Evolutionary conservation across 2,113 vertebrate species (phyloP).

Genomic region (Perca flavescens): DNA sequence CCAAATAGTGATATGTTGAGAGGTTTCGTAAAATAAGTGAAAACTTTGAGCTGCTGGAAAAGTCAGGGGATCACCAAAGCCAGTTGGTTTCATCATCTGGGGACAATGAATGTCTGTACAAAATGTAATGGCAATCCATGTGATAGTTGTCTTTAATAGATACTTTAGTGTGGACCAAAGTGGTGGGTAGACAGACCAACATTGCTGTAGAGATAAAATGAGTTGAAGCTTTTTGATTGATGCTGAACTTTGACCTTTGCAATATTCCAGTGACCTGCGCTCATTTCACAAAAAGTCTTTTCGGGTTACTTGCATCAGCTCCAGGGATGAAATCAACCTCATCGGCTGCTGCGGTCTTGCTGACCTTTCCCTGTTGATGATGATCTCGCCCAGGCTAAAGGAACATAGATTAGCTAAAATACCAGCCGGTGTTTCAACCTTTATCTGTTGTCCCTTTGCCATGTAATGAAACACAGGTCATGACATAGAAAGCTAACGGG

Average conservation of each 20-base stretch:
- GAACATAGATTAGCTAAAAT: conserved; percentile 61
- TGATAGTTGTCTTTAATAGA: neutral
- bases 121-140: neutral
- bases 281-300: neutral
- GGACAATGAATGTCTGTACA: neutral
- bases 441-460: conserved; percentile 51
- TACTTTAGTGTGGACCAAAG: neutral
- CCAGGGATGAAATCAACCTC: neutral
- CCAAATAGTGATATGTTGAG: neutral
- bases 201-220: neutral
- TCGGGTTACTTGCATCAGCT: neutral
- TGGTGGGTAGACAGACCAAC: neutral
- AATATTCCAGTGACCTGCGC: neutral
- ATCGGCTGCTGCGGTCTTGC: neutral
- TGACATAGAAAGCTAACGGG: conserved; percentile 43
- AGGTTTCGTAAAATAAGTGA: neutral
- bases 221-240: neutral
- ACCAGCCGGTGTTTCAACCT: conserved; percentile 59
- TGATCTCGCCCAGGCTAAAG: conserved; percentile 32
- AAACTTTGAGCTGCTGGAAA: neutral
- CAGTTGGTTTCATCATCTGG: neutral
- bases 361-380: conserved; percentile 67
- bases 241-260: neutral
- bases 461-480: conserved; percentile 41
- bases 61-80: no score